Evolutionary conservation across 2,113 vertebrate genomes (phyloP).

Genomic region (Cisticola juncidis): DNA sequence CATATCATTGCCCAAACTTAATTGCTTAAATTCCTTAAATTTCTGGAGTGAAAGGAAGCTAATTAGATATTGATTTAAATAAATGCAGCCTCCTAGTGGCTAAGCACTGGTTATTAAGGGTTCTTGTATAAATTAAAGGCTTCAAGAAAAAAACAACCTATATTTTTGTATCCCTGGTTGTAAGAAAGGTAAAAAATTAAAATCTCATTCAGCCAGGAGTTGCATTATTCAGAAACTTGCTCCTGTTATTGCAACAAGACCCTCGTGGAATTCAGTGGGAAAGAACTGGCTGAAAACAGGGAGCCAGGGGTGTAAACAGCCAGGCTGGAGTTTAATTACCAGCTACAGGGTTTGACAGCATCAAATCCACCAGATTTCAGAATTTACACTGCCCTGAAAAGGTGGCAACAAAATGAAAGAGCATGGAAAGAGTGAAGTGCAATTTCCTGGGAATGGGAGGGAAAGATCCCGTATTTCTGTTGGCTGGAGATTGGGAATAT

Average conservation of each 20-base stretch:
- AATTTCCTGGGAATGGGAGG: background rate
- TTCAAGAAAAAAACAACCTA: background rate
- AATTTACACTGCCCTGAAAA: background rate
- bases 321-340: background rate
- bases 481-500: background rate
- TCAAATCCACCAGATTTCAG: background rate
- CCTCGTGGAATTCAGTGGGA: background rate
- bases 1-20: background rate
- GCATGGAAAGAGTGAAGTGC: background rate
- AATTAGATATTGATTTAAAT: conserved; percentile 68
- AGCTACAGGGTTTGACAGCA: fast-evolving
- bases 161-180: background rate
- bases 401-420: background rate
- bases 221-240: background rate
- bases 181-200: background rate
- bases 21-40: conserved; percentile 54
- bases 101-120: conserved; percentile 12
- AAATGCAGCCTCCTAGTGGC: conserved; percentile 30
- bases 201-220: background rate
- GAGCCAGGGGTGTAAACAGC: background rate
- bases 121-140: conserved; percentile 40
- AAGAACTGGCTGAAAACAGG: background rate
- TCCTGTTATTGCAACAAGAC: background rate
- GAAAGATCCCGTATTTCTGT: background rate
- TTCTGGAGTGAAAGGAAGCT: conserved; percentile 45